Evolutionary conservation across 2,888 invertebrate genomes (phyloP), one percentile per base, ranked within the genome.

Genomic region (Microctonus hyperodae): DNA sequence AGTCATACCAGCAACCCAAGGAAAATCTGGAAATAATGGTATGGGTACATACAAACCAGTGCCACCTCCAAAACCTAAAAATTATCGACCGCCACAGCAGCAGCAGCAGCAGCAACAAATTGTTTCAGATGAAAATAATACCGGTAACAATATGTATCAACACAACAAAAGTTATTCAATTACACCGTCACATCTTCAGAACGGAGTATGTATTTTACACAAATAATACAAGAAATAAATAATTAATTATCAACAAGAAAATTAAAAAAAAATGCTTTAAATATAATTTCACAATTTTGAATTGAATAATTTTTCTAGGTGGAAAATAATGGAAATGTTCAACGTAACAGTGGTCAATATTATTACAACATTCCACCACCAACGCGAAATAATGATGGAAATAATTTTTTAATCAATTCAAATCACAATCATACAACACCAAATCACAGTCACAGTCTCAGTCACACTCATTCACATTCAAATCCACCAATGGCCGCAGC

Each of bases 1-100:
- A 64, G 78, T 81, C 60, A 79, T 82, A 61, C 79, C 82, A 13
- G 81, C 81, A 10, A 82, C 82, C 56, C 76, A 81, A 13, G 76
- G 76, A 13, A 73, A 73, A 57, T 80, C 78, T 74, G 69, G 79
- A 65, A 56, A 35, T 9, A 55, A 35, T 11, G 57, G 60, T 31
- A 62, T 51, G 5, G 83, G 84, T 67, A 86, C 88, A 1, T 95
- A 95, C 85, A 96, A 95, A 83, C 96, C 96, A 0, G 91, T 96
- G 64, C 96, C 96, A 48, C 96, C 96, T 31, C 96, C 96, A 9
- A 96, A 96, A 80, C 96, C 96, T 55, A 95, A 95, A 81, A 95
- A 95, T 85, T 96, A 95, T 83, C 89, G 94, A 51, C 94, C 95
- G 40, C 91, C 92, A 0, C 86, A 87, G 66, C 86, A n/a, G n/a